These are phyloP conservation scores for Mirza zaza DNA, from an alignment of 2,113 vertebrate species.

Conservation along the genomic window DNA sequence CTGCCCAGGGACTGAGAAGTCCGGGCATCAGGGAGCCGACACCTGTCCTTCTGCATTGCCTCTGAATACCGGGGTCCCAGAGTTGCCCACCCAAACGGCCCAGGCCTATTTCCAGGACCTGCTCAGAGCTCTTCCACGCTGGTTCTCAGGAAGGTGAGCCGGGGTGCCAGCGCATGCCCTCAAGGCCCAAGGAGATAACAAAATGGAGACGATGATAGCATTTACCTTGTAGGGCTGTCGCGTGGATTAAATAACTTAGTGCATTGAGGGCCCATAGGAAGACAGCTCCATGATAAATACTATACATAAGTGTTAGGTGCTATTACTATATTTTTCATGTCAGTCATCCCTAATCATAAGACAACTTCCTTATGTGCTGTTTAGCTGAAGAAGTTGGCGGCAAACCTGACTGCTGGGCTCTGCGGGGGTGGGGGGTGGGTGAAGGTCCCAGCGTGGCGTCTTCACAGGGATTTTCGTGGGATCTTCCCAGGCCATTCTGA, in stretches of 20 bases:
- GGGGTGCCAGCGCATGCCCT: background rate
- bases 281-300: background rate
- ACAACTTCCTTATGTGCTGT: background rate
- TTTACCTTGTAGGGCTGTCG: background rate
- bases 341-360: background rate
- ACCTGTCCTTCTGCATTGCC: background rate
- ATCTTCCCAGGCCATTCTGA: background rate
- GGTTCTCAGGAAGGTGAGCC: background rate
- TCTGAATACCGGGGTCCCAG: background rate
- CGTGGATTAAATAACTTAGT: background rate
- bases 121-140: background rate
- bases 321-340: background rate
- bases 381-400: fast-evolving
- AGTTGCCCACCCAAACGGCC: background rate
- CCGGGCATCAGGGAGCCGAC: background rate
- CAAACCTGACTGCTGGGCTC: background rate
- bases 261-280: fast-evolving
- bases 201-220: background rate
- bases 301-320: background rate
- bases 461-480: background rate
- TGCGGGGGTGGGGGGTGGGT: background rate
- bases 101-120: background rate
- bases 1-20: too few relatives aligned
- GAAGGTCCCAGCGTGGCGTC: background rate
- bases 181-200: background rate